Conservation (phyloP, 2,113 vertebrate genomes). For the Diphyllodes magnificus region DNA sequence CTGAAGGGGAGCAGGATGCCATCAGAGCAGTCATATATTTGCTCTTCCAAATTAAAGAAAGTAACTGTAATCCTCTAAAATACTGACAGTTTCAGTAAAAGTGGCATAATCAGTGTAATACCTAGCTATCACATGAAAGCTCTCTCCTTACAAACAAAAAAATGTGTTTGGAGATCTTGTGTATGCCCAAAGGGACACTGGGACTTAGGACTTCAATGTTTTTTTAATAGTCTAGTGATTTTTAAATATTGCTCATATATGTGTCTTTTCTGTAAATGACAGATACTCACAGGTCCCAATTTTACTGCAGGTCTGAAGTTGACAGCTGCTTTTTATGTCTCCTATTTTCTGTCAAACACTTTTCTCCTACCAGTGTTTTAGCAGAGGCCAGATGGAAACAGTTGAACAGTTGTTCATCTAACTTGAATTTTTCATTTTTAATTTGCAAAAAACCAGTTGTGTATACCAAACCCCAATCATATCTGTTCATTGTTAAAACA, state of each 20-base stretch:
- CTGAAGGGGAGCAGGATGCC: background rate
- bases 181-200: background rate
- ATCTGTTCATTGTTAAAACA: background rate
- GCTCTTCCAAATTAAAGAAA: background rate
- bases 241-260: background rate
- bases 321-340: background rate
- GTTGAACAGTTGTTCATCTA: background rate
- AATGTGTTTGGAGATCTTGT: background rate
- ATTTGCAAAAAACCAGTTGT: background rate
- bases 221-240: background rate
- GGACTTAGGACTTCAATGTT: background rate
- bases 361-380: background rate
- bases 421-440: background rate
- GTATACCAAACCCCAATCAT: background rate
- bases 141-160: background rate
- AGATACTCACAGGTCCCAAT: background rate
- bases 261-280: background rate
- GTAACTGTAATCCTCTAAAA: background rate
- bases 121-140: background rate
- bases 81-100: background rate
- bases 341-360: background rate
- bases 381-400: background rate
- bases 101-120: background rate
- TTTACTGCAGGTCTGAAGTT: background rate
- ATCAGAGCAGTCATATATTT: background rate